These are phyloP conservation scores for Sigmodon hispidus DNA, from an alignment of 2,113 vertebrate species.

Conservation along the genomic window DNA sequence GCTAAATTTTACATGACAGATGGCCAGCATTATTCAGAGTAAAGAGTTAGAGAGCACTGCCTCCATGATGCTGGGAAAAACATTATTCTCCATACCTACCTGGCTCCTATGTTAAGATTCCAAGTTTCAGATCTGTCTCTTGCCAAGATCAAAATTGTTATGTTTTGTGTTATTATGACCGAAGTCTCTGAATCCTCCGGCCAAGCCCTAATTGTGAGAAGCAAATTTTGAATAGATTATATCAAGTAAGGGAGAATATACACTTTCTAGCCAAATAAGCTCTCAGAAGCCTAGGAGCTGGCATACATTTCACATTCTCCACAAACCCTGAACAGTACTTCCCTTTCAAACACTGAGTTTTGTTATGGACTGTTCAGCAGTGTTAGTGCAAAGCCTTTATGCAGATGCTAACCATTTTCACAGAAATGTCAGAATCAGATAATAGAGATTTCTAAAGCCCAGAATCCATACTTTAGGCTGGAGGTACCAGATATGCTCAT, in stretches of 20 bases:
- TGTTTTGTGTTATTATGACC: neutral
- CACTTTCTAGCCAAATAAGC: slow-evolving; percentile 42
- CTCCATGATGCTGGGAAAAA: neutral
- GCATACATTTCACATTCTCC: neutral
- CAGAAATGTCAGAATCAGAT: neutral
- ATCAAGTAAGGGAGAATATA: neutral
- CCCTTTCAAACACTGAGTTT: slow-evolving; percentile 23
- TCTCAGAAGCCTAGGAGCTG: neutral
- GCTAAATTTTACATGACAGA: neutral
- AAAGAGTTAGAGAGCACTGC: neutral
- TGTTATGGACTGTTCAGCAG: neutral
- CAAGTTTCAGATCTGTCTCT: neutral
- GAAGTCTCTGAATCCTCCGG: slow-evolving; percentile 9
- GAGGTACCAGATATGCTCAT: neutral
- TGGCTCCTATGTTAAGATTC: neutral
- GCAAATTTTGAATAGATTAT: slow-evolving; percentile 51
- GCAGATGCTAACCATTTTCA: neutral
- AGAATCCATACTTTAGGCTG: neutral
- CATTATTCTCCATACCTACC: neutral
- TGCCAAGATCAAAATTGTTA: neutral
- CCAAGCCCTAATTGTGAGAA: neutral
- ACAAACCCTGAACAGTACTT: neutral
- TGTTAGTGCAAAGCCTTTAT: neutral
- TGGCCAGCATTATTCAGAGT: neutral
- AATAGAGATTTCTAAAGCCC: neutral